Evolutionary conservation across 1,140 invertebrate species (phyloP).

Genomic region (Alviniconcha marisindica): DNA sequence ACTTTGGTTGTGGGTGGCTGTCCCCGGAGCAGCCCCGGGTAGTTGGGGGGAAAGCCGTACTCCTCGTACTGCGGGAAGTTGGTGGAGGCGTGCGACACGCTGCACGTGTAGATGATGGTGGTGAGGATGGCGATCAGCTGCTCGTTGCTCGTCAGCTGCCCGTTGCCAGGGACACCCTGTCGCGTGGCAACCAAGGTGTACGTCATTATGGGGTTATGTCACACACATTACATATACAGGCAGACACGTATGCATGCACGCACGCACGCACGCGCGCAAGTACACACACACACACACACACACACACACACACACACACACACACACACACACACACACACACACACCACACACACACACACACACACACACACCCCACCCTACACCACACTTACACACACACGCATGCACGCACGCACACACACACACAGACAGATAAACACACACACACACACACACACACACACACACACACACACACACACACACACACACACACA

Average conservation of each 20-base stretch:
- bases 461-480: neutral
- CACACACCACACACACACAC: neutral
- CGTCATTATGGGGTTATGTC: too few relatives aligned
- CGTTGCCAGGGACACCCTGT: constrained; percentile 70
- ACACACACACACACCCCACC: neutral
- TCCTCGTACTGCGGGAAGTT: constrained; percentile 76
- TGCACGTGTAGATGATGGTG: constrained; percentile 76
- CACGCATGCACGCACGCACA: neutral
- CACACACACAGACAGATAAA: neutral
- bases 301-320: neutral
- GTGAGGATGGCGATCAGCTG: constrained; percentile 74
- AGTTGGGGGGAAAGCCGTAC: constrained; percentile 78
- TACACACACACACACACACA: neutral
- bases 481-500: neutral
- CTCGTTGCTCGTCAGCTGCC: constrained; percentile 69
- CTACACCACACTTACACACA: neutral
- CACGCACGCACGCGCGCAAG: neutral
- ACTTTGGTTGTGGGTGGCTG: constrained; percentile 74
- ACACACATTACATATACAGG: too few relatives aligned
- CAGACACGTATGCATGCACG: neutral
- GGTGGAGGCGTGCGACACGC: constrained; percentile 76
- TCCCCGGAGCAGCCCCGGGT: constrained; percentile 74
- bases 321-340: constrained; percentile 14
- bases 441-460: constrained; percentile 18
- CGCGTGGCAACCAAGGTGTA: too few relatives aligned